These are phyloP conservation scores for Thera britannica DNA, from an alignment of 2,888 invertebrate species.

Conservation along the genomic window DNA sequence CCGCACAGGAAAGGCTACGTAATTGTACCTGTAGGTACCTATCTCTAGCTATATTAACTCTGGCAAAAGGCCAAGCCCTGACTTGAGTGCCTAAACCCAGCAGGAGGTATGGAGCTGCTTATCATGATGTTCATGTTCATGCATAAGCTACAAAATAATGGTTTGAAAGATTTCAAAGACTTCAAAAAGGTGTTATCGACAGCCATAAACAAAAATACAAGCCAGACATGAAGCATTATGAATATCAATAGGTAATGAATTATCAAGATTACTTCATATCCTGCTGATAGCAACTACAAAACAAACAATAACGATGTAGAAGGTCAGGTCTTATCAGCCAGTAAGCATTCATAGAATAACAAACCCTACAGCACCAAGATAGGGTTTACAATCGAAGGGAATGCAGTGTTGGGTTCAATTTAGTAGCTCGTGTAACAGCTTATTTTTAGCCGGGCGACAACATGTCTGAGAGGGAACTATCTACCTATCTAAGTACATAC, in stretches of 20 bases:
- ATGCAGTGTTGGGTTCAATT: slow-evolving; percentile 36
- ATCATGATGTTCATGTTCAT: too few species aligned
- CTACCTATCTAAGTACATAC: slow-evolving; percentile 3
- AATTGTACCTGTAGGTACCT: too few species aligned
- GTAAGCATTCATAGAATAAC: slow-evolving; percentile 1
- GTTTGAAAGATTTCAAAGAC: background rate
- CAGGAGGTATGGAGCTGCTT: too few species aligned
- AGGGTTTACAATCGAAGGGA: slow-evolving; percentile 17
- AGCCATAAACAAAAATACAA: slow-evolving; percentile 6
- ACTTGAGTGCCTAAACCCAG: too few species aligned
- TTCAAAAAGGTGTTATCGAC: background rate
- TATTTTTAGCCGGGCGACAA: slow-evolving; percentile 57
- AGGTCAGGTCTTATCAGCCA: slow-evolving; percentile 23
- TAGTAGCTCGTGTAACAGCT: slow-evolving; percentile 44
- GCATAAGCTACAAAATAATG: too few species aligned
- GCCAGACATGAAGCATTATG: slow-evolving; percentile 11
- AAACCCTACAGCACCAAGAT: slow-evolving; percentile 10
- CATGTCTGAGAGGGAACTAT: slow-evolving; percentile 46
- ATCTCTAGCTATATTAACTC: background rate
- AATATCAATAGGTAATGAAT: slow-evolving; percentile 6
- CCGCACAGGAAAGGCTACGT: too few species aligned
- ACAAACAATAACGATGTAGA: slow-evolving; percentile 39
- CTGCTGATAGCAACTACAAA: slow-evolving; percentile 33
- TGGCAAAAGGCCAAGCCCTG: background rate
- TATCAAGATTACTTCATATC: slow-evolving; percentile 42